These are phyloP conservation scores for Lottia gigantea DNA, from an alignment of 2,888 invertebrate species.

Conservation along the genomic window DNA sequence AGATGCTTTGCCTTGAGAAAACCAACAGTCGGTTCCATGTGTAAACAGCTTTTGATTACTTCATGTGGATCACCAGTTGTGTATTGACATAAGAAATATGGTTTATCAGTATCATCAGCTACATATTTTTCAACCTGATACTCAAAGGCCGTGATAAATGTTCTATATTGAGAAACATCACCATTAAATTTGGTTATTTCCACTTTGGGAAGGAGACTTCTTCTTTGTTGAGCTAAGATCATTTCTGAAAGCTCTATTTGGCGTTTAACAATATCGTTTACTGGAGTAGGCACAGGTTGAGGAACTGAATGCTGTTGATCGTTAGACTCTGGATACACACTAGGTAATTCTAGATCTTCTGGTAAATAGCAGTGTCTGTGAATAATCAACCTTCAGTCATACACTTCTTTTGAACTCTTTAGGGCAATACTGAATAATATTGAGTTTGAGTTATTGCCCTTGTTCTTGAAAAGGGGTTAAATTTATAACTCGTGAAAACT, in stretches of 20 bases:
- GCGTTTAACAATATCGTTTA: background rate
- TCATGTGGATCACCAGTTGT: conserved; percentile 16
- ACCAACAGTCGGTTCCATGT: conserved; percentile 7
- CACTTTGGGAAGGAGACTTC: conserved; percentile 14
- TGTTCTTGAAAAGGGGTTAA: too few species aligned
- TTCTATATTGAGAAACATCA: conserved; percentile 24
- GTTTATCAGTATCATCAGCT: conserved; percentile 14
- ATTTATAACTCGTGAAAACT: too few species aligned
- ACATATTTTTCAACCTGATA: conserved; percentile 14
- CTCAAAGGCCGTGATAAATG: conserved; percentile 22
- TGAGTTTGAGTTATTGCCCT: too few species aligned
- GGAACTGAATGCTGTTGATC: too few species aligned
- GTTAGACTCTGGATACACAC: too few species aligned
- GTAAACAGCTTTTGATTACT: conserved; percentile 11
- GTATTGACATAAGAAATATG: conserved; percentile 19
- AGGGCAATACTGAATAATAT: too few species aligned
- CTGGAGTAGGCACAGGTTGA: background rate
- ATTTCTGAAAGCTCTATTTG: background rate
- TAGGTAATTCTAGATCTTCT: too few species aligned
- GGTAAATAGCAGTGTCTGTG: too few species aligned
- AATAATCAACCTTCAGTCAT: too few species aligned
- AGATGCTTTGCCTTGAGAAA: background rate
- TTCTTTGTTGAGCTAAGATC: background rate
- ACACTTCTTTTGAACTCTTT: too few species aligned
- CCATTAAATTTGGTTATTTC: conserved; percentile 31